Evolutionary conservation across 1,140 invertebrate species (phyloP).

Genomic region (Andricus grossulariae): DNA sequence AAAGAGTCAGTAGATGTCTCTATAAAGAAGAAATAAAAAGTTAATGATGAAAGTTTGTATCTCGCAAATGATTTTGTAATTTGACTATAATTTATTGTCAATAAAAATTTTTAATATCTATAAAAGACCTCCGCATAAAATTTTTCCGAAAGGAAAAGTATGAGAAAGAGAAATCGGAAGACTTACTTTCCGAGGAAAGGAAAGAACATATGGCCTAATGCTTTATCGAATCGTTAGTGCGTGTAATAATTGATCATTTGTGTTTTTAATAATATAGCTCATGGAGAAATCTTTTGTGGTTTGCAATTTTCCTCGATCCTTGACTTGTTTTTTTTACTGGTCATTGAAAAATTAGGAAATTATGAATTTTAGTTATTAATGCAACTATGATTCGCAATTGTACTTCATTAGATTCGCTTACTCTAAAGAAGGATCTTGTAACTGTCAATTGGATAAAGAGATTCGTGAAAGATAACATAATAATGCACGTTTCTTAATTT

Average conservation of each 20-base stretch:
- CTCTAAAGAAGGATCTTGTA: slow-evolving; percentile 17
- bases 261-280: background rate
- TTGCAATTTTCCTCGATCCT: slow-evolving; percentile 7
- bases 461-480: slow-evolving; percentile 12
- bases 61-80: too few species aligned
- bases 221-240: slow-evolving; percentile 20
- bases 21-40: too few species aligned
- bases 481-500: background rate
- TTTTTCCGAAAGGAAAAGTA: background rate
- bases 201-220: background rate
- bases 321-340: background rate
- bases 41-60: too few species aligned
- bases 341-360: slow-evolving; percentile 22
- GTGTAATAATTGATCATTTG: slow-evolving; percentile 4
- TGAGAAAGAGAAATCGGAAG: slow-evolving; percentile 11
- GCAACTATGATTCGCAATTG: background rate
- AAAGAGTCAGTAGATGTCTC: too few species aligned
- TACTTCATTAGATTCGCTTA: background rate
- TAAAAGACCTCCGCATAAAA: background rate
- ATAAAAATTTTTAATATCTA: too few species aligned
- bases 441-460: slow-evolving; percentile 2
- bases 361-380: slow-evolving; percentile 6
- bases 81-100: too few species aligned
- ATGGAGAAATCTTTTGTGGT: slow-evolving; percentile 16
- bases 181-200: background rate